Evolutionary conservation across 2,797 vertebrate genomes (phyloP), one percentile per base, ranked within the genome.

Genomic region (Acomys russatus): DNA sequence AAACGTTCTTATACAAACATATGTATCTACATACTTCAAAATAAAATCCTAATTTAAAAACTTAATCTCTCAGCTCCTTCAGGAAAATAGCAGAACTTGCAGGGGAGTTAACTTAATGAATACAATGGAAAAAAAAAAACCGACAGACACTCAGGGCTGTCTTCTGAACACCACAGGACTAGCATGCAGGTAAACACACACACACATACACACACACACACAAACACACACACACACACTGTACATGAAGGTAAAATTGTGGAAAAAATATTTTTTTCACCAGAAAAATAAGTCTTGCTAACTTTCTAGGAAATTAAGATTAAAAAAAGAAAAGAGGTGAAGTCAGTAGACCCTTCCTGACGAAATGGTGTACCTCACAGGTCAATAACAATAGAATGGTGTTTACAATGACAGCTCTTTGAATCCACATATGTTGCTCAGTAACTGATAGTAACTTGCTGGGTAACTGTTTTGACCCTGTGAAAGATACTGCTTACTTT

Each of bases 391-490:
- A 92, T 30, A 95, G 38, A n/a, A 4, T 3, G 22, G 6, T 9
- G 79, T 86, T 83, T n/a, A 51, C 86, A 71, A 87, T 84, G 9
- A 23, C 23, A 86, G 38, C n/a, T 4, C n/a, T 66, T 95, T 82
- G 92, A 88, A 73, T 93, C 82, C 63, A 0, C 0, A 44, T 23
- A 86, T 71, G 82, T 88, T 87, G 23, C 92, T 97, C 64, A 25
- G 59, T 84, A 96, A 89, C 80, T 96, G 96, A 92, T 0, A n/a
- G 73, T 91, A 91, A 97, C 66, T 63, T 94, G 54, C 44, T 51
- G 84, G 96, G 6, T 38, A n/a, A 44, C 38, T 68, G 6, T 71
- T 96, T 78, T 96, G 92, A 91, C 71, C 93, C 94, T 87, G 90
- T 59, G 74, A 93, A 83, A 96, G 88, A 95, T 17, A 94, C 51